phyloP scores from a whole-genome alignment of 2,113 vertebrate genomes.

The Gadus macrocephalus region DNA sequence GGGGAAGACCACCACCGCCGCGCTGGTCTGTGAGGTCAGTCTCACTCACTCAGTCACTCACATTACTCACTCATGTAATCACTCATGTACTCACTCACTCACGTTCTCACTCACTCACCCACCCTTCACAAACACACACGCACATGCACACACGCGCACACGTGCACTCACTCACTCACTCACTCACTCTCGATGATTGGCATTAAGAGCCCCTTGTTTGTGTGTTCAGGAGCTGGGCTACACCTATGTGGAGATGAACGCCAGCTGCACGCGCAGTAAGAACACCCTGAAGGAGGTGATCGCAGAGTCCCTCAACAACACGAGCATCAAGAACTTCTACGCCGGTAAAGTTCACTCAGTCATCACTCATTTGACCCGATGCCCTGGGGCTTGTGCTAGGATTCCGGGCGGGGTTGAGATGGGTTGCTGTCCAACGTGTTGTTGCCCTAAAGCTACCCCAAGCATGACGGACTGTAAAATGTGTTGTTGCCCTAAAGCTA shows the following conservation, averaged over 20 bases:
- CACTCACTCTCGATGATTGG: too few relatives aligned
- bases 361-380: too few relatives aligned
- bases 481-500: too few relatives aligned
- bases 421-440: too few relatives aligned
- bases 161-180: background rate
- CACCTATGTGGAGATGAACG: slow-evolving; percentile 95
- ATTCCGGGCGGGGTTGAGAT: too few relatives aligned
- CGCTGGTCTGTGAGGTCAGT: slow-evolving; percentile 89
- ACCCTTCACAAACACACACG: too few relatives aligned
- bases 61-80: too few relatives aligned
- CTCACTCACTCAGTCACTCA: background rate
- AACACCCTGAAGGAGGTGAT: slow-evolving; percentile 87
- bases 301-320: slow-evolving; percentile 91
- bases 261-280: slow-evolving; percentile 93
- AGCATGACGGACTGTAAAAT: too few relatives aligned
- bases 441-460: too few relatives aligned
- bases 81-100: too few relatives aligned
- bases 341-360: slow-evolving; percentile 66
- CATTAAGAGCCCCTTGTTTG: background rate
- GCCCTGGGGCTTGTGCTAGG: too few relatives aligned
- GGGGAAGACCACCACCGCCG: slow-evolving; percentile 97
- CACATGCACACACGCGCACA: background rate
- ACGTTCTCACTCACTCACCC: too few relatives aligned
- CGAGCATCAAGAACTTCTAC: slow-evolving; percentile 91
- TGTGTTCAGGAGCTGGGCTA: slow-evolving; percentile 84